Conservation (phyloP, 2,113 vertebrate species). For the Dipodomys merriami region DNA sequence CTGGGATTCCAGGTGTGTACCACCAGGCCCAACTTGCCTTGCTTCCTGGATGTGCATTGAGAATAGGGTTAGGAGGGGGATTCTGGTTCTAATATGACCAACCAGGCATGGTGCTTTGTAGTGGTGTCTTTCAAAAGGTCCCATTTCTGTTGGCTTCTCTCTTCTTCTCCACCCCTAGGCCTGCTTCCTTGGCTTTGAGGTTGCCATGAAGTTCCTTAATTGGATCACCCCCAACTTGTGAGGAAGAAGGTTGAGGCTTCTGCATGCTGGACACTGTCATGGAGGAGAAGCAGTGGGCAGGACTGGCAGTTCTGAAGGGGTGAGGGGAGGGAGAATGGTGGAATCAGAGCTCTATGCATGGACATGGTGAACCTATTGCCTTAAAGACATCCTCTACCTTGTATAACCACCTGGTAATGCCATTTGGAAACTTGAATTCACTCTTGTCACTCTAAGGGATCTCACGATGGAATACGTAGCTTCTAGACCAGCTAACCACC, state of each 20-base stretch:
- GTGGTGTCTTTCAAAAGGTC: background rate
- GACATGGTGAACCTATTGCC: slow-evolving; percentile 81
- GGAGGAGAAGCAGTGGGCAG: slow-evolving; percentile 60
- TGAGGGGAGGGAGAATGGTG: slow-evolving; percentile 74
- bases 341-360: slow-evolving; percentile 70
- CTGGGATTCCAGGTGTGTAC: background rate
- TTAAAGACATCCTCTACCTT: slow-evolving; percentile 81
- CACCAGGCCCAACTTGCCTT: background rate
- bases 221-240: slow-evolving; percentile 92
- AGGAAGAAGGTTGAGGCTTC: slow-evolving; percentile 75
- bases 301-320: slow-evolving; percentile 67
- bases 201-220: slow-evolving; percentile 97
- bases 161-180: slow-evolving; percentile 86
- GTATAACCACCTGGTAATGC: slow-evolving; percentile 73
- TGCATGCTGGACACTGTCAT: slow-evolving; percentile 21
- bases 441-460: slow-evolving; percentile 61
- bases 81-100: background rate
- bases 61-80: background rate
- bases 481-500: slow-evolving; percentile 68
- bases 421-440: slow-evolving; percentile 78
- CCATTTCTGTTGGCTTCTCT: slow-evolving; percentile 30
- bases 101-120: background rate
- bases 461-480: slow-evolving; percentile 59
- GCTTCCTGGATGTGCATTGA: background rate
- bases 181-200: slow-evolving; percentile 98